Evolutionary conservation across 2,113 vertebrate genomes (phyloP).

Genomic region (Acrocephalus arundinaceus): DNA sequence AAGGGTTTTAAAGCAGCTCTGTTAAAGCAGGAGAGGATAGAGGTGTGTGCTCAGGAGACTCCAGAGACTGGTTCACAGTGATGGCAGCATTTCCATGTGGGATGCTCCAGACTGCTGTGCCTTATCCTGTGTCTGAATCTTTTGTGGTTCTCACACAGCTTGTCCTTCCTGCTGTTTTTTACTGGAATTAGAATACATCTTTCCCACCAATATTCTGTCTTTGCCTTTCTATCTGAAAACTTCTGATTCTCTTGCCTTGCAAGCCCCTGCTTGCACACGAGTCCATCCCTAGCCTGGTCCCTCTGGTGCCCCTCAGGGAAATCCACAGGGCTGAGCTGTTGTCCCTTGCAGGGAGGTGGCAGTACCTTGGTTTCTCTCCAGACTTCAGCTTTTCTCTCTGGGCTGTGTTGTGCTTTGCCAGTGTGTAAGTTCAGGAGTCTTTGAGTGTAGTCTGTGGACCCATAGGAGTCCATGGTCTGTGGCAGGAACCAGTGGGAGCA

Average conservation of each 20-base stretch:
- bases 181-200: neutral
- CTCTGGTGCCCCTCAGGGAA: neutral
- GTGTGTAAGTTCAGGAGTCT: neutral
- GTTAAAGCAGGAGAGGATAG: neutral
- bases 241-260: neutral
- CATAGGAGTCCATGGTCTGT: accelerated
- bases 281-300: neutral
- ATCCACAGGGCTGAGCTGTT: neutral
- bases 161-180: neutral
- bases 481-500: neutral
- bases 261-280: neutral
- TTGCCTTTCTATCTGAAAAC: neutral
- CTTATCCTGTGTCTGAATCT: neutral
- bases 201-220: neutral
- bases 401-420: neutral
- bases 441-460: neutral
- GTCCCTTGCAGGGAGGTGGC: neutral
- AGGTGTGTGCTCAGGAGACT: neutral
- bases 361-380: neutral
- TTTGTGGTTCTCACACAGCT: neutral
- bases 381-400: neutral
- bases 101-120: accelerated
- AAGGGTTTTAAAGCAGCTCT: neutral
- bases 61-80: neutral
- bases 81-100: neutral